A percentile compares a stretch with the other conserved stretches of the same genome.
phyloP scores from a whole-genome alignment of 37 sponge, comb jelly and placozoan genomes.

The Theonella swinhoei region DNA sequence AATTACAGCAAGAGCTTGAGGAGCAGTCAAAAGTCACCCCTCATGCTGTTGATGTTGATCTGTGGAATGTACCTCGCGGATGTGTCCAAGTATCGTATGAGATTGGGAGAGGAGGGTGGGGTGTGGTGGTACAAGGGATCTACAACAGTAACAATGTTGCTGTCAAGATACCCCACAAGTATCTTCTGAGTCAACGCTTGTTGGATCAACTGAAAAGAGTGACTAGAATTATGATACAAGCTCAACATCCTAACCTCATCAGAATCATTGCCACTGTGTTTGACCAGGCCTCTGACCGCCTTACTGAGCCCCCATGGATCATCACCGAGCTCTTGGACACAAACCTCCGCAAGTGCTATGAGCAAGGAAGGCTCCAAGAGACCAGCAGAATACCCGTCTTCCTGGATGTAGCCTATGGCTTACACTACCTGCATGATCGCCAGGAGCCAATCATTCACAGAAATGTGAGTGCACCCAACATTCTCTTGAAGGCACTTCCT shows the following conservation, averaged over 20 bases:
- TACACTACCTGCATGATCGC: conserved; percentile 68
- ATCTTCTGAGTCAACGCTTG: not conserved
- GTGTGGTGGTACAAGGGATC: conserved; percentile 46
- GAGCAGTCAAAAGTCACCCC: too few relatives aligned
- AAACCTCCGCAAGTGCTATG: conserved; percentile 47
- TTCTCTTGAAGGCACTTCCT: conserved; percentile 36
- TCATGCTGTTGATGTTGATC: not conserved
- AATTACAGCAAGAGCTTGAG: not conserved
- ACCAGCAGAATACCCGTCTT: conserved; percentile 8
- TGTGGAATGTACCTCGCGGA: conserved; percentile 1
- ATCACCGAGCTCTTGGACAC: conserved; percentile 73
- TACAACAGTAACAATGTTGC: conserved; percentile 66
- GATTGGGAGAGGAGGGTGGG: conserved; percentile 70
- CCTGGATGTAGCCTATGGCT: conserved; percentile 58
- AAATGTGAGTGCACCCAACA: conserved; percentile 74
- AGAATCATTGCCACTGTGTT: conserved; percentile 63
- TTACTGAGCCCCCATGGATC: conserved; percentile 29
- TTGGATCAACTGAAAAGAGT: conserved; percentile 44
- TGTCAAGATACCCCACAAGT: conserved; percentile 55
- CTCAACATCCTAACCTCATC: conserved; percentile 69
- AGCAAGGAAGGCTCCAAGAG: not conserved
- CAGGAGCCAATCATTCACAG: conserved; percentile 76
- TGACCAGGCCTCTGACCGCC: conserved; percentile 8
- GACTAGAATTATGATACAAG: conserved; percentile 40
- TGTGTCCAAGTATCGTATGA: not conserved